Percentiles rank a stretch among this genome's conserved stretches.
Evolutionary conservation across 53 echinoderm and acorn worm species (phyloP).

Genomic region (Actinopyga echinites): DNA sequence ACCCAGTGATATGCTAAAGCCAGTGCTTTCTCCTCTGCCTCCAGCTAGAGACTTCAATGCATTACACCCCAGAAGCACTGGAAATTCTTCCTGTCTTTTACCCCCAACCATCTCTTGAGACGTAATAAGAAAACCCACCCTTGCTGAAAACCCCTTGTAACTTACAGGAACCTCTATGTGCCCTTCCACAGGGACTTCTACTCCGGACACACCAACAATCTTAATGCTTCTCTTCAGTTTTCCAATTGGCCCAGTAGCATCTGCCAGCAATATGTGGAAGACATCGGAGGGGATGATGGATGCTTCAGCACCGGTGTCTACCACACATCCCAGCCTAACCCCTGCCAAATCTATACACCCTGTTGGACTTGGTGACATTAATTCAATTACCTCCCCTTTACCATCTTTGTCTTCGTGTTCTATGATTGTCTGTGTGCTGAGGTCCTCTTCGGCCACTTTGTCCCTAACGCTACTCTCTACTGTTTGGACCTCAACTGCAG

Average conservation of each 20-base stretch:
- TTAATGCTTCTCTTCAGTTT: neutral
- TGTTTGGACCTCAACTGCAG: neutral
- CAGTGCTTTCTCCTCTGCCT: neutral
- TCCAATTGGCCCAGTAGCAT: neutral
- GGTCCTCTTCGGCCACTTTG: neutral
- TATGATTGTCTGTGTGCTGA: neutral
- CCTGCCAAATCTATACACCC: constrained; percentile 11
- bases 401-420: too few species aligned
- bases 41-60: neutral
- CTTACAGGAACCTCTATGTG: neutral
- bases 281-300: constrained; percentile 48
- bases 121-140: constrained; percentile 5
- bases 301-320: constrained; percentile 50
- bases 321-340: constrained; percentile 25
- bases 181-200: constrained; percentile 35
- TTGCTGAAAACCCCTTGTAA: neutral
- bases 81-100: neutral
- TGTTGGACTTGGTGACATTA: constrained; percentile 38
- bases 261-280: constrained; percentile 24
- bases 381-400: neutral
- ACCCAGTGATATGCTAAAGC: too few species aligned
- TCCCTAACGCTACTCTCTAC: neutral
- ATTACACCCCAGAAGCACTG: neutral
- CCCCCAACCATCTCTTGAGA: neutral
- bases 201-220: constrained; percentile 15